Evolutionary conservation across 2,797 vertebrate species (phyloP).

Genomic region (Anabacerthia variegaticeps): DNA sequence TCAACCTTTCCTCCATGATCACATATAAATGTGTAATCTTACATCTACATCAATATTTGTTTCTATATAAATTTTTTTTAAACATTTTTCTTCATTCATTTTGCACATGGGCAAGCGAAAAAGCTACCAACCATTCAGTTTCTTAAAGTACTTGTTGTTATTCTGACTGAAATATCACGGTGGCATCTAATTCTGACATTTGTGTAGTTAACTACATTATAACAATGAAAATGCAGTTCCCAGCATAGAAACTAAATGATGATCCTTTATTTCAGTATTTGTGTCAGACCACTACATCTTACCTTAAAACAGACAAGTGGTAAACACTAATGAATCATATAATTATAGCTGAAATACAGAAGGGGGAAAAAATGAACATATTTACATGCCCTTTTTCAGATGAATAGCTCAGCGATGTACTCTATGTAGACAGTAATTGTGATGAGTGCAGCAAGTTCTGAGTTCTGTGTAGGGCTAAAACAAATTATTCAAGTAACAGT

Average conservation of each 20-base stretch:
- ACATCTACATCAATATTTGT: neutral
- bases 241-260: conserved; percentile 40
- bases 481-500: neutral
- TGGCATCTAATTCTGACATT: conserved; percentile 25
- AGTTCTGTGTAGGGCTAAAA: neutral
- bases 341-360: conserved; percentile 58
- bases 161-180: conserved; percentile 19
- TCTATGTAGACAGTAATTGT: conserved; percentile 12
- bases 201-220: conserved; percentile 8
- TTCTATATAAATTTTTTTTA: neutral
- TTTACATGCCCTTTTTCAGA: conserved; percentile 43
- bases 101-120: neutral
- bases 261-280: conserved; percentile 44
- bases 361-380: neutral
- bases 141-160: neutral
- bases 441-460: conserved; percentile 15
- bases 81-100: neutral
- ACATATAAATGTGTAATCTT: neutral
- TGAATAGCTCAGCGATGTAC: conserved; percentile 8
- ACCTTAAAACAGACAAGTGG: conserved; percentile 59
- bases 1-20: neutral
- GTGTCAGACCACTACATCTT: conserved; percentile 47
- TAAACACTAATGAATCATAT: conserved; percentile 56
- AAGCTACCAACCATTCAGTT: neutral
- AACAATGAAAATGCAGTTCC: conserved; percentile 33